Conservation (phyloP, 2,113 vertebrate species). For the Prunella himalayana region DNA sequence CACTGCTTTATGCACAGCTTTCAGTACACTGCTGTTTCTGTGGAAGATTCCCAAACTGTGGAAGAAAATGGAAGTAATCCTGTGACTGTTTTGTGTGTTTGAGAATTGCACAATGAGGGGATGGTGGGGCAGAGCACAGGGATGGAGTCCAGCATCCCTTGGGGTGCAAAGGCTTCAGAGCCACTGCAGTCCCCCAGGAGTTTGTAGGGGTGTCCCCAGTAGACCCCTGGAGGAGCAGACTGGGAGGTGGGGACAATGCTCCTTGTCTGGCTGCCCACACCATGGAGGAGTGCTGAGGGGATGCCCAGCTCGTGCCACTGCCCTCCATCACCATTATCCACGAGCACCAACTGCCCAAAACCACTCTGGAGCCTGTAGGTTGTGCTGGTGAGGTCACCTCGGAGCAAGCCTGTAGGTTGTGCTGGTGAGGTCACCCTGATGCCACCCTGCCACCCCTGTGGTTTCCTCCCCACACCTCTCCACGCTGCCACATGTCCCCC, state of each 20-base stretch:
- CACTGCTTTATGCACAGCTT: neutral
- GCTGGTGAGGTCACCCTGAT: neutral
- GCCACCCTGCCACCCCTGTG: neutral
- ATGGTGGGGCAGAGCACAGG: neutral
- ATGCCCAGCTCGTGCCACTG: neutral
- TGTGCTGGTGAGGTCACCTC: neutral
- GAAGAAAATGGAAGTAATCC: neutral
- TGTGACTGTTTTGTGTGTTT: neutral
- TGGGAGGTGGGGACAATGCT: neutral
- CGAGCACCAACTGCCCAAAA: rapidly evolving
- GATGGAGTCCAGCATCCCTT: neutral
- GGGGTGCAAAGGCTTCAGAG: neutral
- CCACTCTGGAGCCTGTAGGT: neutral
- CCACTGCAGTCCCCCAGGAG: rapidly evolving
- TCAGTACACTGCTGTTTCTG: neutral
- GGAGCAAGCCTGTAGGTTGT: neutral
- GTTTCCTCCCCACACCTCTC: neutral
- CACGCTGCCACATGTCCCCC: rapidly evolving
- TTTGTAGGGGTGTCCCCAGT: neutral
- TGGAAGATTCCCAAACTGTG: neutral
- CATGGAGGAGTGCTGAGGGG: neutral
- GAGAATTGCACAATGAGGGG: rapidly evolving
- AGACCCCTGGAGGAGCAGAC: neutral
- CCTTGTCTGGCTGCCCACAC: neutral
- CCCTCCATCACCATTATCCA: neutral